A percentile compares a stretch with the other conserved stretches of the same genome.
These are phyloP conservation scores for Gambusia holbrooki DNA, from an alignment of 2,113 vertebrate species.

Conservation along the genomic window DNA sequence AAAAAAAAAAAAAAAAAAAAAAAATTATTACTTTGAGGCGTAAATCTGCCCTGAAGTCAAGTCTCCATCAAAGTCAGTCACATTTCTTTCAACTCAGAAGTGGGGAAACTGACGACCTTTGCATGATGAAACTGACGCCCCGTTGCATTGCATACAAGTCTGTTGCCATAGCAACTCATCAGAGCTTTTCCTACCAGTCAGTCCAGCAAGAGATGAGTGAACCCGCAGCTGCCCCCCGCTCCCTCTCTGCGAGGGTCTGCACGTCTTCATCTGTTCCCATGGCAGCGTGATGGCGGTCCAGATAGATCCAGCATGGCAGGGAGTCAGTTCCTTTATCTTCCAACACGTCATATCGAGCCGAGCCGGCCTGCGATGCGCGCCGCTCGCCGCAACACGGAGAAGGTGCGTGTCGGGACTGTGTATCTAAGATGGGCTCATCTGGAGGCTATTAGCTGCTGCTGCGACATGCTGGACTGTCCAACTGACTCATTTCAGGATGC, in stretches of 20 bases:
- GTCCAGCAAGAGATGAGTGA: conserved; percentile 65
- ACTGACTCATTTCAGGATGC: conserved; percentile 43
- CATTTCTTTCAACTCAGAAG: conserved; percentile 65
- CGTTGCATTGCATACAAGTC: conserved; percentile 71
- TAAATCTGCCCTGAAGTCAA: conserved; percentile 45
- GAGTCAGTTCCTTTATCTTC: conserved; percentile 74
- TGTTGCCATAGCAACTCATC: conserved; percentile 81
- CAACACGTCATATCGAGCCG: conserved; percentile 61
- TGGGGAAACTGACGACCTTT: conserved; percentile 48
- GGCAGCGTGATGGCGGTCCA: conserved; percentile 68
- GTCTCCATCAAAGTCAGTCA: conserved; percentile 70
- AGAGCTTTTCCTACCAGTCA: conserved; percentile 74
- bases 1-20: neutral
- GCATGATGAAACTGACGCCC: conserved; percentile 17
- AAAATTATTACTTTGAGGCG: conserved; percentile 9
- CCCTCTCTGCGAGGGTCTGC: conserved; percentile 40
- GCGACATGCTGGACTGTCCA: conserved; percentile 36
- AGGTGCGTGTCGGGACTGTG: conserved; percentile 43
- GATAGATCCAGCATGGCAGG: conserved; percentile 70
- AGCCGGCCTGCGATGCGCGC: conserved; percentile 40
- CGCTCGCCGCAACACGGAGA: conserved; percentile 45
- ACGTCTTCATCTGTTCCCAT: conserved; percentile 81
- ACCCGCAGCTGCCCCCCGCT: conserved; percentile 66
- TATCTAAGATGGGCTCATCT: conserved; percentile 40
- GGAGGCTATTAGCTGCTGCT: conserved; percentile 46